Conservation (phyloP, 1,140 invertebrate species). For the Apis dorsata region DNA sequence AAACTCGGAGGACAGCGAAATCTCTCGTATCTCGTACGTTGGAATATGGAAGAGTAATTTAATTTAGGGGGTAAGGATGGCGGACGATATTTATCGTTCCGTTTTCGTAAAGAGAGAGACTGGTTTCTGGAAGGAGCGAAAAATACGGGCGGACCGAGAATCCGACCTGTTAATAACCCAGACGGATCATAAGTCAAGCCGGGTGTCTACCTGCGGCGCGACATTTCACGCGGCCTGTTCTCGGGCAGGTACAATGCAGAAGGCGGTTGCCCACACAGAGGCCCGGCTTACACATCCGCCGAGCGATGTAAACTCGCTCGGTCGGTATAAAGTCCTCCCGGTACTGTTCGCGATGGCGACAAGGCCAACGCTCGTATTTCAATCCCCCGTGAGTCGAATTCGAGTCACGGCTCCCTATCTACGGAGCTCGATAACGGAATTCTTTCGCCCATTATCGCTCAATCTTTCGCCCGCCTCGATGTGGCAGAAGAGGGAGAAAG, state of each 20-base stretch:
- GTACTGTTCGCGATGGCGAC: constrained; percentile 65
- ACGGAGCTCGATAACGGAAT: constrained; percentile 68
- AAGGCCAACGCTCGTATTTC: constrained; percentile 73
- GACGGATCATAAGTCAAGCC: constrained; percentile 60
- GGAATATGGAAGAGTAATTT: too few species aligned
- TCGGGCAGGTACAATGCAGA: constrained; percentile 63
- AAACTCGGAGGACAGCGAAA: too few species aligned
- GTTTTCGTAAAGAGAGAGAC: too few species aligned
- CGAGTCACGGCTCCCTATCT: constrained; percentile 59
- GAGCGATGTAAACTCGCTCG: constrained; percentile 43
- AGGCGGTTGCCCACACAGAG: constrained; percentile 73
- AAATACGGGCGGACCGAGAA: not conserved
- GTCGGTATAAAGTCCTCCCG: constrained; percentile 43
- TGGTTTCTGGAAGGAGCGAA: too few species aligned
- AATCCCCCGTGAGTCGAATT: constrained; percentile 70
- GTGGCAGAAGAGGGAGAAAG: constrained; percentile 1
- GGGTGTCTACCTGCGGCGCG: constrained; percentile 63
- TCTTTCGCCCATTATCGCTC: constrained; percentile 53
- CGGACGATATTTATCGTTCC: too few species aligned
- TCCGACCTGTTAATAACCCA: constrained; percentile 59
- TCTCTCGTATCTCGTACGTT: too few species aligned
- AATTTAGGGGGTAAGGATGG: too few species aligned
- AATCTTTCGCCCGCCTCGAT: constrained; percentile 16
- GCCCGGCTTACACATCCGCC: constrained; percentile 49
- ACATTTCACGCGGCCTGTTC: constrained; percentile 63